A percentile compares a stretch with the other conserved stretches of the same genome.
Evolutionary conservation across 2,113 vertebrate species (phyloP).

Genomic region (Fregata magnificens): DNA sequence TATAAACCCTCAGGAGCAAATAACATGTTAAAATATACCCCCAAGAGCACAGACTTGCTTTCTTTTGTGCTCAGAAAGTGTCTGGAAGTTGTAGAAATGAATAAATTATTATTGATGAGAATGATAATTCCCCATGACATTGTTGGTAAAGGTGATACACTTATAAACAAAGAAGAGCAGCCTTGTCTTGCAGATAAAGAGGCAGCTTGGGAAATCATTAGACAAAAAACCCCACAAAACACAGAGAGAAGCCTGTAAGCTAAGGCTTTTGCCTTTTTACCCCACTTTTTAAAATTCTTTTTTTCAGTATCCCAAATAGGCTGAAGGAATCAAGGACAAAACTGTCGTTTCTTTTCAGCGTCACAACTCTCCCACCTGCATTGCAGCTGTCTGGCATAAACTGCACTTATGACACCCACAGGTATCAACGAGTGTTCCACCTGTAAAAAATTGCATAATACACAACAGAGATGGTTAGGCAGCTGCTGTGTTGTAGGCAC

Average conservation of each 20-base stretch:
- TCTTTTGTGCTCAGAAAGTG: neutral
- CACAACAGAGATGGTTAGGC: neutral
- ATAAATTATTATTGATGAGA: neutral
- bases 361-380: neutral
- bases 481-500: neutral
- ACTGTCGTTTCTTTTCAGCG: neutral
- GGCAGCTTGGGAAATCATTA: conserved; percentile 17
- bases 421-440: neutral
- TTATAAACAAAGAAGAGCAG: neutral
- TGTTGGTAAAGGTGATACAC: neutral
- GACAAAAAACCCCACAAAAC: neutral
- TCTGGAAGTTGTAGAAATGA: neutral
- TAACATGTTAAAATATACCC: neutral
- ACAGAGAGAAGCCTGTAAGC: neutral
- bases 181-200: neutral
- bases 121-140: neutral
- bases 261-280: neutral
- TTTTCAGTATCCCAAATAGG: neutral
- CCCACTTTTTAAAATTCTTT: neutral
- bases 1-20: neutral
- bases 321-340: neutral
- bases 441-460: neutral
- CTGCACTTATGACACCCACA: neutral
- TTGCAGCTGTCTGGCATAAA: neutral
- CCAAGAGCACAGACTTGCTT: neutral